phyloP scores from a whole-genome alignment of 2,888 invertebrate genomes.

The Elysia crispata region DNA sequence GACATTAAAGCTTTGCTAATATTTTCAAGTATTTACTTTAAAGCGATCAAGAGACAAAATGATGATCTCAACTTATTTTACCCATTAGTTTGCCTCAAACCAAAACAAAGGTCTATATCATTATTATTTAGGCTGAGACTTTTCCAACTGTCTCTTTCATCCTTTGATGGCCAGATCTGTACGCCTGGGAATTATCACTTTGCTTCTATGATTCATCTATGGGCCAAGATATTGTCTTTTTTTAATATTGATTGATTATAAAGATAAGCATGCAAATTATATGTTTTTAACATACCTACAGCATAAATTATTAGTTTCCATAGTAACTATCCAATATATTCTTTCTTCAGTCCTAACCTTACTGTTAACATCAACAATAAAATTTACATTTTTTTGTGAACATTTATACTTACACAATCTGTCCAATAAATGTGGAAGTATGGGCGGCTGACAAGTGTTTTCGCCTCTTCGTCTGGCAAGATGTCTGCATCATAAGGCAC shows the following conservation, averaged over 20 bases:
- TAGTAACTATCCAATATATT: background rate
- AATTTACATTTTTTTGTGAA: background rate
- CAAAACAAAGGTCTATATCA: no score
- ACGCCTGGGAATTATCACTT: no score
- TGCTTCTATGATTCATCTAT: background rate
- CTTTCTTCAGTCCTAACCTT: background rate
- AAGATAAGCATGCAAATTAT: background rate
- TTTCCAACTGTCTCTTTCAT: no score
- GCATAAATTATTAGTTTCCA: background rate
- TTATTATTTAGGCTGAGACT: no score
- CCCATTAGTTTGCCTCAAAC: no score
- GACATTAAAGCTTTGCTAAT: no score
- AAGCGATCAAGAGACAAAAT: no score
- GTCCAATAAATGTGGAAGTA: conserved; percentile 97
- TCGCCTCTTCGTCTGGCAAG: conserved; percentile 83
- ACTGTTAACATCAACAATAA: no score
- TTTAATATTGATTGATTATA: background rate
- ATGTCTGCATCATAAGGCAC: conserved; percentile 87
- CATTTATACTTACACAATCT: conserved; percentile 87
- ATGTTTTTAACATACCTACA: background rate
- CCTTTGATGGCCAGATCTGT: no score
- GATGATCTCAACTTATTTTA: no score
- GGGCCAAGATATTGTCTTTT: background rate
- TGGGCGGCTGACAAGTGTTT: conserved; percentile 90
- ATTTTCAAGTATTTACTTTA: no score